These are phyloP conservation scores for Seriola aureovittata DNA, from an alignment of 2,113 vertebrate genomes.

Conservation along the genomic window DNA sequence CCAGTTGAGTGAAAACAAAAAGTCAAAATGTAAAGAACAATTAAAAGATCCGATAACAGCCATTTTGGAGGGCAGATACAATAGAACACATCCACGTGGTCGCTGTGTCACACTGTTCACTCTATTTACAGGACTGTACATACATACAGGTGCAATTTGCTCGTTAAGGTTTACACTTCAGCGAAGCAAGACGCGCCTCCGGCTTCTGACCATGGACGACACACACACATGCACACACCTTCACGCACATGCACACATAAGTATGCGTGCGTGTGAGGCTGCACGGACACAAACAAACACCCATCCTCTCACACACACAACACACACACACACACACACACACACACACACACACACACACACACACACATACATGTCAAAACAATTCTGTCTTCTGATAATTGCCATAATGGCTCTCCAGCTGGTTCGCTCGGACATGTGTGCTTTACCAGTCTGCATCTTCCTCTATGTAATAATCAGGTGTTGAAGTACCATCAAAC, in stretches of 20 bases:
- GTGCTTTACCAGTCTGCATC: slow-evolving; percentile 97
- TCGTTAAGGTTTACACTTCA: slow-evolving; percentile 86
- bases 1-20: slow-evolving; percentile 87
- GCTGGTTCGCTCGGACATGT: slow-evolving; percentile 55
- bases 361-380: slow-evolving; percentile 1
- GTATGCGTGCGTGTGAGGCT: slow-evolving; percentile 39
- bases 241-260: slow-evolving; percentile 16
- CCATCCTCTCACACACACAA: slow-evolving; percentile 16
- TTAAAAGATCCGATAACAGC: slow-evolving; percentile 81
- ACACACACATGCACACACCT: slow-evolving; percentile 47
- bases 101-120: slow-evolving; percentile 63
- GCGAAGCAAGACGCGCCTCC: slow-evolving; percentile 67
- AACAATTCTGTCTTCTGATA: slow-evolving; percentile 49
- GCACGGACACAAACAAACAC: slow-evolving; percentile 43
- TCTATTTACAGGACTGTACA: slow-evolving; percentile 78
- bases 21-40: slow-evolving; percentile 76
- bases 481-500: slow-evolving; percentile 95
- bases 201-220: slow-evolving; percentile 49
- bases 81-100: slow-evolving; percentile 83
- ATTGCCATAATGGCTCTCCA: slow-evolving; percentile 56
- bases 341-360: background rate
- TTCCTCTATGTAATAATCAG: slow-evolving; percentile 99
- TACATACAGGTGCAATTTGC: slow-evolving; percentile 75
- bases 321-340: slow-evolving; percentile 5
- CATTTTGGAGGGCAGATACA: slow-evolving; percentile 81